phyloP scores from a whole-genome alignment of 1,140 invertebrate species.

The Drosophila busckii region DNA sequence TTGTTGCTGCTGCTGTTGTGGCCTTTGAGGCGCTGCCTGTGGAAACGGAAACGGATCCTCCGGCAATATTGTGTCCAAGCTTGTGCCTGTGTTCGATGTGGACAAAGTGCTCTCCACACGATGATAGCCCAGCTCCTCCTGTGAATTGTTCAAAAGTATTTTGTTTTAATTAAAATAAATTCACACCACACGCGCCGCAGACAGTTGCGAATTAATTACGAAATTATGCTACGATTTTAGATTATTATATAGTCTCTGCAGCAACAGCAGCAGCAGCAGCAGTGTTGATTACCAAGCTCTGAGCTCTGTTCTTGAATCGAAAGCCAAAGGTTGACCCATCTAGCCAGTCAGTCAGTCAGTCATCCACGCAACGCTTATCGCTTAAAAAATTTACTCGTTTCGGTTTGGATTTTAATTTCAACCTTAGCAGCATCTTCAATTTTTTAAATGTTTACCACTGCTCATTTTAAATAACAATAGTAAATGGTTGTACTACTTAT shows the following conservation, averaged over 20 bases:
- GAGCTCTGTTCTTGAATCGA: conserved; percentile 30
- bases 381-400: too few relatives aligned
- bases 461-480: too few relatives aligned
- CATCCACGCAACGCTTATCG: neutral
- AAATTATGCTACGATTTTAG: conserved; percentile 15
- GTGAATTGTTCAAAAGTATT: neutral
- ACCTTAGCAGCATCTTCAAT: neutral
- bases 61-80: conserved; percentile 76
- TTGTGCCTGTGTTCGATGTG: conserved; percentile 75
- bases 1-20: conserved; percentile 15
- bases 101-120: conserved; percentile 73
- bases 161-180: neutral
- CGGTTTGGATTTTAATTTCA: neutral
- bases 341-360: neutral
- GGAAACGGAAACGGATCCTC: conserved; percentile 75
- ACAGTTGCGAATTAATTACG: conserved; percentile 48
- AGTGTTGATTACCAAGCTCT: conserved; percentile 21
- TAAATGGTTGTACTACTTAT: too few relatives aligned
- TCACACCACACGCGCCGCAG: neutral
- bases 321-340: conserved; percentile 13
- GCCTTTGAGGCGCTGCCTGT: conserved; percentile 54
- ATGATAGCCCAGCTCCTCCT: conserved; percentile 72
- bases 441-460: too few relatives aligned
- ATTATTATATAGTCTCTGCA: conserved; percentile 32
- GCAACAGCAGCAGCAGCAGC: conserved; percentile 3